These are phyloP conservation scores for Polylopha cassiicola DNA, from an alignment of 2,888 invertebrate genomes.

Conservation along the genomic window DNA sequence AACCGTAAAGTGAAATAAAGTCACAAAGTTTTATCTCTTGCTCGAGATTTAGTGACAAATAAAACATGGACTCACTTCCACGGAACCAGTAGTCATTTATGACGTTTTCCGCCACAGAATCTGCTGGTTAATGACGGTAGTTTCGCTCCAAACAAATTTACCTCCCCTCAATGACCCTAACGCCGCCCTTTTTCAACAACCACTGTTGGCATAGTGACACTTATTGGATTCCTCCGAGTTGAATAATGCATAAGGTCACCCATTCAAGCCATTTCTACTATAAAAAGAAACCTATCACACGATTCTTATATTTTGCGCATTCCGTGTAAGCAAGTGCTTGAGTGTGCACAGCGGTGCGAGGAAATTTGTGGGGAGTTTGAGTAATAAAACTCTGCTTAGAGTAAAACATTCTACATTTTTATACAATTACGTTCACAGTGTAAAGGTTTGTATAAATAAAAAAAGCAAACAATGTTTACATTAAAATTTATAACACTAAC, in stretches of 20 bases:
- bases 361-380: conserved; percentile 11
- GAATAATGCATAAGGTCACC: conserved; percentile 46
- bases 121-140: conserved; percentile 17
- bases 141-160: conserved; percentile 21
- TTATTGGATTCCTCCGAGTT: conserved; percentile 48
- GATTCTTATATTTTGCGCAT: background rate
- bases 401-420: conserved; percentile 18
- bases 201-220: conserved; percentile 49
- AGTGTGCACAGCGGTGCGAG: conserved; percentile 6
- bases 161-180: conserved; percentile 22
- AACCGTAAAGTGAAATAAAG: too few relatives aligned
- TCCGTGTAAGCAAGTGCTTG: conserved; percentile 1
- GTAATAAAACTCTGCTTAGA: conserved; percentile 8
- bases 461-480: conserved; percentile 39
- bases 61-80: too few relatives aligned
- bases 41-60: too few relatives aligned
- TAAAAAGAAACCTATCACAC: conserved; percentile 14
- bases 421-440: conserved; percentile 16
- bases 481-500: conserved; percentile 40
- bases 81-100: too few relatives aligned
- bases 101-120: conserved; percentile 8
- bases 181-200: conserved; percentile 37
- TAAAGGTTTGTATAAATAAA: conserved; percentile 33
- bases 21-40: too few relatives aligned
- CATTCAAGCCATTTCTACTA: conserved; percentile 15